Percentiles rank a stretch among this genome's conserved stretches.
phyloP scores from a whole-genome alignment of 2,888 invertebrate genomes.

The Aelia acuminata region DNA sequence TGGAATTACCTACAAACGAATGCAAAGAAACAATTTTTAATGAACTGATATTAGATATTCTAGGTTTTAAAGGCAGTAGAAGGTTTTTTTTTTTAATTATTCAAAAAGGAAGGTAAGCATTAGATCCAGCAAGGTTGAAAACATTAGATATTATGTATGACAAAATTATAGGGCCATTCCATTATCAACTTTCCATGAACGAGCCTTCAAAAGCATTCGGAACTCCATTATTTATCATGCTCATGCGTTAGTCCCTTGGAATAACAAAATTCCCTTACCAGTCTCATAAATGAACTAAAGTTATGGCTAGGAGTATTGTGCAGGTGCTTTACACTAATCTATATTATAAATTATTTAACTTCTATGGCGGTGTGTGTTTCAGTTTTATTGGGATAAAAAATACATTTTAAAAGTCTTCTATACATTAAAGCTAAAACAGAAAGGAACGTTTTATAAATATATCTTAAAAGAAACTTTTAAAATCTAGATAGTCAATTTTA shows the following conservation, averaged over 20 bases:
- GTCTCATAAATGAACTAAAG: background rate
- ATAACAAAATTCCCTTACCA: background rate
- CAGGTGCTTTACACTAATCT: background rate
- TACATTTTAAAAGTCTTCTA: too few species aligned
- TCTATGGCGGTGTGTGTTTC: too few species aligned
- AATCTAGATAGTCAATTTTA: too few species aligned
- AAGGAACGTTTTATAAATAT: too few species aligned
- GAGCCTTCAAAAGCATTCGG: background rate
- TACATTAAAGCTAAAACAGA: too few species aligned
- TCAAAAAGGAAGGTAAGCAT: conserved; percentile 1
- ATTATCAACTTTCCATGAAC: conserved; percentile 32
- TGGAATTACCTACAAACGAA: too few species aligned
- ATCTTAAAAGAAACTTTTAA: too few species aligned
- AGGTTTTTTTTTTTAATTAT: background rate
- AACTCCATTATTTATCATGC: background rate
- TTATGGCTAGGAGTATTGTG: background rate
- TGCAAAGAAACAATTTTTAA: background rate
- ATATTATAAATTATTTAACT: background rate
- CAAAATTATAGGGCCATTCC: conserved; percentile 16
- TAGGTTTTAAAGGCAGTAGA: background rate
- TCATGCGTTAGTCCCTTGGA: background rate
- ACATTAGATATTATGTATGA: conserved; percentile 18
- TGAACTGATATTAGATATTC: background rate
- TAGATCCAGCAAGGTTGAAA: background rate
- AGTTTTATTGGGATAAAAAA: too few species aligned